Conservation (phyloP, 2,113 vertebrate genomes). For the Narcine bancroftii region DNA sequence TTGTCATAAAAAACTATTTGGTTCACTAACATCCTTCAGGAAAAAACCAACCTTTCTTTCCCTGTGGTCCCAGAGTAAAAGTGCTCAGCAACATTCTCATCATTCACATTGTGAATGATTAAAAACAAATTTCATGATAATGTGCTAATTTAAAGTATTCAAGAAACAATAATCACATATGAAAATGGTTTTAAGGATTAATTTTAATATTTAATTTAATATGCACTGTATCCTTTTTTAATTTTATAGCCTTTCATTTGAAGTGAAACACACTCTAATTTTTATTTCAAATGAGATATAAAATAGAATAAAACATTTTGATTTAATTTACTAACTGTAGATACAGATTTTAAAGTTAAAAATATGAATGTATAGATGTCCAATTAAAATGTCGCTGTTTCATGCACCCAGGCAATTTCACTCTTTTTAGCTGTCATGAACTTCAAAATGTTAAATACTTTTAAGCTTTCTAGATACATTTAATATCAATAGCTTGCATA, state of each 20-base stretch:
- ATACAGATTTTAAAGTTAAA: not conserved
- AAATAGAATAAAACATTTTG: not conserved
- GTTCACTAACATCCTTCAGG: too few species aligned
- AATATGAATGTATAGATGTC: not conserved
- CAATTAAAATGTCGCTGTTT: not conserved
- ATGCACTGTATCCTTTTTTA: not conserved
- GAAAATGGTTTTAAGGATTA: not conserved
- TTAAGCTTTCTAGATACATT: not conserved
- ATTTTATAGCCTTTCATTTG: too few species aligned
- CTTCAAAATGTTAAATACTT: not conserved
- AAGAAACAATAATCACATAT: not conserved
- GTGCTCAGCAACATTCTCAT: too few species aligned
- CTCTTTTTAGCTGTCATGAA: not conserved
- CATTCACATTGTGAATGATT: too few species aligned
- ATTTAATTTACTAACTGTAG: not conserved
- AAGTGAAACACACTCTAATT: not conserved
- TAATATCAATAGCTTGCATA: not conserved
- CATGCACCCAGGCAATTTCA: not conserved
- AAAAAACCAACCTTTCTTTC: too few species aligned
- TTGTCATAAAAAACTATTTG: too few species aligned
- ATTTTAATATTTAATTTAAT: not conserved
- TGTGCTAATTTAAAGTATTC: not conserved
- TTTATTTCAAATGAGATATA: not conserved
- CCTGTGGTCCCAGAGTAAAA: too few species aligned
- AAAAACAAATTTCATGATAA: not conserved